phyloP scores from a whole-genome alignment of 2,888 invertebrate species.

The Hypena proboscidalis region DNA sequence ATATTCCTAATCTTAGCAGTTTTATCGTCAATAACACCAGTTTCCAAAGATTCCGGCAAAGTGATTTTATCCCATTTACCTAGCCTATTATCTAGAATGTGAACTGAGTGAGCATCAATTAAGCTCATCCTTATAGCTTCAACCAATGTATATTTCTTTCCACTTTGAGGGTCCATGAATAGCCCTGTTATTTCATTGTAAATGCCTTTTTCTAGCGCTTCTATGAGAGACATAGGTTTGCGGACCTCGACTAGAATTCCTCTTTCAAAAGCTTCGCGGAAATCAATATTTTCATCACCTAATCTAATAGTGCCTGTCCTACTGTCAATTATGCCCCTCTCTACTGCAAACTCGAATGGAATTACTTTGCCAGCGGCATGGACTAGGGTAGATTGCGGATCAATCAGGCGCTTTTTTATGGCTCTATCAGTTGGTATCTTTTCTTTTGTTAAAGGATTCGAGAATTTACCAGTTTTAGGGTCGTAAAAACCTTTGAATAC shows the following conservation, averaged over 20 bases:
- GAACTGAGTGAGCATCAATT: constrained; percentile 93
- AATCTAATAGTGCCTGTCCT: constrained; percentile 89
- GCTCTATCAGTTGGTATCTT: constrained; percentile 93
- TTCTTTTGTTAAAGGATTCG: constrained; percentile 91
- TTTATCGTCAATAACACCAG: constrained; percentile 89
- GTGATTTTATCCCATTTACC: constrained; percentile 92
- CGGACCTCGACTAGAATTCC: constrained; percentile 93
- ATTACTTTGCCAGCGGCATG: constrained; percentile 92
- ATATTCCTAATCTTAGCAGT: constrained; percentile 90
- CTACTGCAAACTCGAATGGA: constrained; percentile 93
- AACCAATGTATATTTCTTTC: constrained; percentile 90
- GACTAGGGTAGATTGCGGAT: constrained; percentile 94
- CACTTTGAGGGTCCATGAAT: constrained; percentile 93
- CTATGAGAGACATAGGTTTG: constrained; percentile 92
- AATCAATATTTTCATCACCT: constrained; percentile 88
- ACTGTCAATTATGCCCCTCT: constrained; percentile 90
- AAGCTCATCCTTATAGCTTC: constrained; percentile 93
- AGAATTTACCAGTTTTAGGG: constrained; percentile 92
- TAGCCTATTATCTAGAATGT: constrained; percentile 91
- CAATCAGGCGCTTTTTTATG: constrained; percentile 93
- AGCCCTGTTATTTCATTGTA: constrained; percentile 91
- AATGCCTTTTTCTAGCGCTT: constrained; percentile 92
- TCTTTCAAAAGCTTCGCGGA: constrained; percentile 93
- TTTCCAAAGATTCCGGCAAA: constrained; percentile 91
- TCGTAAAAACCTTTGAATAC: constrained; percentile 97